Evolutionary conservation across 1,140 invertebrate species (phyloP).

Genomic region (Drosophila baimaii): DNA sequence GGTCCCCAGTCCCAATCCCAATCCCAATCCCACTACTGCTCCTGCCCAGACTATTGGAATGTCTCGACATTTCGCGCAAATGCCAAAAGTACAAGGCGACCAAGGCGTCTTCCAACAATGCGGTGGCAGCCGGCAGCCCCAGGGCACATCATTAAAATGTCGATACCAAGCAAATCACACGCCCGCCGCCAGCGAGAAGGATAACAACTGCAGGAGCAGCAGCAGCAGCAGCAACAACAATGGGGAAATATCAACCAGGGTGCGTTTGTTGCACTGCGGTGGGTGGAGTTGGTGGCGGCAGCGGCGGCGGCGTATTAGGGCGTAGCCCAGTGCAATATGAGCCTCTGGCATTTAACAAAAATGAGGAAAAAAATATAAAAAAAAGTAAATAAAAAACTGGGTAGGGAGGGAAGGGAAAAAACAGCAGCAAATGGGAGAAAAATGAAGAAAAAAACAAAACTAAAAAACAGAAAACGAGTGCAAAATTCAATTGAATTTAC

Average conservation of each 20-base stretch:
- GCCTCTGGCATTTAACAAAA: constrained; percentile 71
- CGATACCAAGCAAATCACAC: constrained; percentile 83
- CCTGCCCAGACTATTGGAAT: constrained; percentile 48
- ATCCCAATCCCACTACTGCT: constrained; percentile 1
- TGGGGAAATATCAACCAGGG: constrained; percentile 44
- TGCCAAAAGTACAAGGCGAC: constrained; percentile 73
- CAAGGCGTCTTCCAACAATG: constrained; percentile 47
- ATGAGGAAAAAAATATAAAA: constrained; percentile 18
- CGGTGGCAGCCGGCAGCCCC: constrained; percentile 55
- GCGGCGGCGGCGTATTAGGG: constrained; percentile 43
- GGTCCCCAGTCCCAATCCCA: no score
- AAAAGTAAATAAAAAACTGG: neutral
- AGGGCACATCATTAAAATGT: constrained; percentile 84
- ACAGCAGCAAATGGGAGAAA: constrained; percentile 32
- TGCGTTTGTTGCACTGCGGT: constrained; percentile 40
- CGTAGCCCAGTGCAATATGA: constrained; percentile 73
- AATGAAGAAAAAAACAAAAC: constrained; percentile 42
- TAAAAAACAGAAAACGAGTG: constrained; percentile 63
- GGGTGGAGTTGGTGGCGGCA: constrained; percentile 6
- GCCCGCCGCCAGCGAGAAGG: constrained; percentile 71
- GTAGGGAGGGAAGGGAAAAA: constrained; percentile 2
- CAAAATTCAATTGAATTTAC: constrained; percentile 81
- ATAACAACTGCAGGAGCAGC: constrained; percentile 52
- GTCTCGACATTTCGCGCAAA: constrained; percentile 63
- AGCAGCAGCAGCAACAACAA: constrained; percentile 18